Evolutionary conservation across 2,113 vertebrate species (phyloP).

Genomic region (Junco hyemalis): DNA sequence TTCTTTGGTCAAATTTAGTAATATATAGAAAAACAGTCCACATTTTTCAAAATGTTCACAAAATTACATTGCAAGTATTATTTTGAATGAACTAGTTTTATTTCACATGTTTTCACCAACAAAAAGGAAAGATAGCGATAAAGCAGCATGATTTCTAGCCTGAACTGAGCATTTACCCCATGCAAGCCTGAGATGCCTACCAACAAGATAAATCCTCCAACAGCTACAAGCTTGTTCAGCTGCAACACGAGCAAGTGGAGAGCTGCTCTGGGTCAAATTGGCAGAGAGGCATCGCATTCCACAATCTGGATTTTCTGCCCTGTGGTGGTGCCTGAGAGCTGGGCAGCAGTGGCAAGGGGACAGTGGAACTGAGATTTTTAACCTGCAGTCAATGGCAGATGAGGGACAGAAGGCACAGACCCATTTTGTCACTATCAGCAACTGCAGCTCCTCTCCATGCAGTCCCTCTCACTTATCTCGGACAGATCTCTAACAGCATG

Average conservation of each 20-base stretch:
- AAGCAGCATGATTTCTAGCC: neutral
- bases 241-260: neutral
- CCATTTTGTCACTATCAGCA: neutral
- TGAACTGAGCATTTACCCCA: neutral
- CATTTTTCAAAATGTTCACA: neutral
- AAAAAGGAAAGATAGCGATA: neutral
- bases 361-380: neutral
- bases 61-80: neutral
- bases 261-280: neutral
- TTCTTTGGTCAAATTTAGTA: neutral
- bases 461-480: neutral
- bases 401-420: neutral
- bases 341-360: neutral
- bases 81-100: neutral
- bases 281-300: fast-evolving
- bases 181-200: neutral
- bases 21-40: neutral
- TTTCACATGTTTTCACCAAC: neutral
- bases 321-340: neutral
- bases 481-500: neutral
- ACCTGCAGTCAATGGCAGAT: neutral
- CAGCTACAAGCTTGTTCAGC: neutral
- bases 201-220: neutral
- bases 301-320: neutral
- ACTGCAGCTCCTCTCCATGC: fast-evolving